Evolutionary conservation across 2,888 invertebrate species (phyloP).

Genomic region (Monoplex corrugatus): DNA sequence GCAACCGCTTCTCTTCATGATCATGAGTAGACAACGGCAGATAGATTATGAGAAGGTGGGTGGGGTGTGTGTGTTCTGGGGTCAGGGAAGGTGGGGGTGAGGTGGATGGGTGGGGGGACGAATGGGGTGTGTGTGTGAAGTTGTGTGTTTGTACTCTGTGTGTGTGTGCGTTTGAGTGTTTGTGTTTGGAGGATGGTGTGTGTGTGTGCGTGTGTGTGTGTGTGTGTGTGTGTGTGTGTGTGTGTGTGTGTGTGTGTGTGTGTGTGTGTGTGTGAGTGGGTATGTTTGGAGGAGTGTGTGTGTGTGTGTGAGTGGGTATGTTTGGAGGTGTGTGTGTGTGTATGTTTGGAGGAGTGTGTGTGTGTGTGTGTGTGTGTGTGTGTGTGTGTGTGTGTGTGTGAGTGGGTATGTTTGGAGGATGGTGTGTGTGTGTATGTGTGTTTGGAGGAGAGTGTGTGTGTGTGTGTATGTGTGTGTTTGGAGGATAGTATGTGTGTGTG

Average conservation of each 20-base stretch:
- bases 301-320: neutral
- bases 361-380: neutral
- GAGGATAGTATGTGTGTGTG: too few relatives aligned
- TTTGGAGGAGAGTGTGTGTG: neutral
- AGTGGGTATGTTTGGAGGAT: too few relatives aligned
- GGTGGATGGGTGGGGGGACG: too few relatives aligned
- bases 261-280: neutral
- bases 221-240: constrained; percentile 24
- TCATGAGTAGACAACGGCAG: too few relatives aligned
- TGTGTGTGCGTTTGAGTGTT: too few relatives aligned
- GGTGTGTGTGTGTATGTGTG: too few relatives aligned
- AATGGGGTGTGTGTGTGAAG: too few relatives aligned
- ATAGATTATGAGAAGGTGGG: too few relatives aligned
- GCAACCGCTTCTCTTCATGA: too few relatives aligned
- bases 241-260: constrained; percentile 18
- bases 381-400: neutral
- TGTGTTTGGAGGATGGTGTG: neutral
- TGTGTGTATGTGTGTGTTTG: neutral
- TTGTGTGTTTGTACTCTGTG: too few relatives aligned
- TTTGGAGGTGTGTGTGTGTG: neutral
- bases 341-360: neutral
- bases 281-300: neutral
- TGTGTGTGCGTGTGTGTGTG: constrained; percentile 5
- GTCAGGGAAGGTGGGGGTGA: too few relatives aligned
- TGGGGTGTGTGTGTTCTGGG: too few relatives aligned